Evolutionary conservation across 2,888 invertebrate species (phyloP), one percentile per base, ranked within the genome.

Genomic region (Hermodice carunculata): DNA sequence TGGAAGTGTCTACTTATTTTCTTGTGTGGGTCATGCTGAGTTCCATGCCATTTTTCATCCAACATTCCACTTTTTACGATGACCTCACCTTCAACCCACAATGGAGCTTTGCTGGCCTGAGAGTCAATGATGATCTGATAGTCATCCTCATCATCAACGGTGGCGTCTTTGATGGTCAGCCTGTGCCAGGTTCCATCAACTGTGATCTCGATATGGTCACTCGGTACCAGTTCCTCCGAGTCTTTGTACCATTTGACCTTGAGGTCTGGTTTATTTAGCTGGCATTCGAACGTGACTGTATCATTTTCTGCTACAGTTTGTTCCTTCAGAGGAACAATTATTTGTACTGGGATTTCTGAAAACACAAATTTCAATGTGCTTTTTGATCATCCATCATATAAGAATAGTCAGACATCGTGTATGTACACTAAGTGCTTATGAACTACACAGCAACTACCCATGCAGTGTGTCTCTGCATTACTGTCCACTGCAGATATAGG

Each of bases 261-360:
- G 2, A 14, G 2, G 43, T 59, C 37, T 1, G 62, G 54, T 44
- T 84, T 81, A 6, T 76, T 74, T 32, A 81, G 75, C 54, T 83
- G 79, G 54, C 81, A 81, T 8, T 69, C 70, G 67, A 84, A 81
- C n/a, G 74, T 78, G 49, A 80, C 81, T 29, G 75, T 78, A 37
- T 82, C 76, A 28, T 79, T 78, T 57, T 83, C 84, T 37, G 34
- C 31, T 8, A 54, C 51, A 24, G 76, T 78, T 8, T 73, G 71
- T 58, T 83, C 81, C 29, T 74, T 71, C 26, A 84, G 73, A 6
- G 79, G 80, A 31, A 75, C 69, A 11, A 74, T 74, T 65, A 83
- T 76, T 59, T 70, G 73, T 37, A 79, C 69, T 40, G 81, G 79
- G 19, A 64, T 64, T 66, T 83, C 83, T 82, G 78, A 17, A 69